phyloP scores from a whole-genome alignment of 1,140 invertebrate genomes.

The Lerema accius region DNA sequence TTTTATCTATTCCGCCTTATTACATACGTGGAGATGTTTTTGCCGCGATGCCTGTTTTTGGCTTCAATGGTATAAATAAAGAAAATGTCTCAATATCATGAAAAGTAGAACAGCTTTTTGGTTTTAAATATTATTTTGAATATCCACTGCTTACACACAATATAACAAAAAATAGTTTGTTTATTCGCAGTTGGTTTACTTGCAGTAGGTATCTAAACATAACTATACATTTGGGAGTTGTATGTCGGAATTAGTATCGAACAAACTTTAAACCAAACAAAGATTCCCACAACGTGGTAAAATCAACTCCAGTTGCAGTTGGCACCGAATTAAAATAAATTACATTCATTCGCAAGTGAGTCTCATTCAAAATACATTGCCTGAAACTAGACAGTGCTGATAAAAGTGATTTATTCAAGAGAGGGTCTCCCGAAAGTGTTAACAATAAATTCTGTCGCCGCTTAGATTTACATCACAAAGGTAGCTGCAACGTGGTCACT shows the following conservation, averaged over 20 bases:
- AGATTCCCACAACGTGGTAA: too few species aligned
- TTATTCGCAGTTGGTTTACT: too few species aligned
- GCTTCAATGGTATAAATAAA: too few species aligned
- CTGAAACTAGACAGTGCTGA: constrained; percentile 14
- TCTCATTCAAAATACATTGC: constrained; percentile 7
- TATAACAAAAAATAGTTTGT: too few species aligned
- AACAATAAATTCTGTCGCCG: constrained; percentile 15
- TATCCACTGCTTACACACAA: too few species aligned
- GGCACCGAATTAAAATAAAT: constrained; percentile 26
- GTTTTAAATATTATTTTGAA: too few species aligned
- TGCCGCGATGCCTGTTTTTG: background rate
- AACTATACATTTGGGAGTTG: too few species aligned
- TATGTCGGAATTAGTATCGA: too few species aligned
- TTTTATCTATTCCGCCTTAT: constrained; percentile 10
- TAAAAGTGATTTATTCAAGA: constrained; percentile 33
- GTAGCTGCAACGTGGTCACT: constrained; percentile 18
- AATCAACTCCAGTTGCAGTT: background rate
- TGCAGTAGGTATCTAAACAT: too few species aligned
- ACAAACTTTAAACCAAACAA: too few species aligned
- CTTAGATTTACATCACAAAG: constrained; percentile 28
- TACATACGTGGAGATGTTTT: constrained; percentile 4
- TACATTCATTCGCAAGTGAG: constrained; percentile 15
- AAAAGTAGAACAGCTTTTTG: too few species aligned
- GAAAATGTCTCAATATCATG: too few species aligned
- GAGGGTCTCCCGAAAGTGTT: constrained; percentile 3